phyloP scores from a whole-genome alignment of 92 coral and sea anemone genomes.

The Parazoanthus darwini region DNA sequence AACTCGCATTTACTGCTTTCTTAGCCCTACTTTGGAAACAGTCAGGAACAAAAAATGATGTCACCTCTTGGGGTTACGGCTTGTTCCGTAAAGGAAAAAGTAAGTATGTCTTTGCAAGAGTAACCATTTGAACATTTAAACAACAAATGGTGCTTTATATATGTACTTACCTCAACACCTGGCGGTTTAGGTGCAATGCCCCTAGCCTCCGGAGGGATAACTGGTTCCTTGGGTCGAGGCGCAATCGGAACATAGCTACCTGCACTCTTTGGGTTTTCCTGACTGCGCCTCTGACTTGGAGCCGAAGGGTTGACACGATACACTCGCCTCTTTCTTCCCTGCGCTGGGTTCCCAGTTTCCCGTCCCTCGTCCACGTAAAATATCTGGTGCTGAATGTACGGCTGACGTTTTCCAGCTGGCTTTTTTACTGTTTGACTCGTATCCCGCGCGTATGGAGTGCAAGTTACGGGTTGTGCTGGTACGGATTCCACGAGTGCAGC shows the following conservation, averaged over 20 bases:
- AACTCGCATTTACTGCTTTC: no score
- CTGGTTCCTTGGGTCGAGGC: conserved; percentile 39
- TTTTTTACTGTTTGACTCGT: not conserved
- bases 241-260: conserved; percentile 34
- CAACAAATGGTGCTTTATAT: not conserved
- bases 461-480: not conserved
- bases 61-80: no score
- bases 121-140: no score
- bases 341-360: not conserved
- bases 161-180: conserved; percentile 31
- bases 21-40: no score
- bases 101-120: not conserved
- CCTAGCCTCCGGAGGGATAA: conserved; percentile 33
- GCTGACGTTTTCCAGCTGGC: not conserved
- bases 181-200: conserved; percentile 39
- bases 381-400: conserved; percentile 28
- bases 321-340: conserved; percentile 23
- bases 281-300: not conserved
- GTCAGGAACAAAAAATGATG: no score
- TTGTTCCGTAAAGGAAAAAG: not conserved
- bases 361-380: conserved; percentile 23
- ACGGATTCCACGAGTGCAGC: not conserved
- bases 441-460: not conserved
- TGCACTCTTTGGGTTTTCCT: conserved; percentile 1
- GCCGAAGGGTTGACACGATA: conserved; percentile 21